Evolutionary conservation across 2,888 invertebrate species (phyloP).

Genomic region (Drosophila mimica): DNA sequence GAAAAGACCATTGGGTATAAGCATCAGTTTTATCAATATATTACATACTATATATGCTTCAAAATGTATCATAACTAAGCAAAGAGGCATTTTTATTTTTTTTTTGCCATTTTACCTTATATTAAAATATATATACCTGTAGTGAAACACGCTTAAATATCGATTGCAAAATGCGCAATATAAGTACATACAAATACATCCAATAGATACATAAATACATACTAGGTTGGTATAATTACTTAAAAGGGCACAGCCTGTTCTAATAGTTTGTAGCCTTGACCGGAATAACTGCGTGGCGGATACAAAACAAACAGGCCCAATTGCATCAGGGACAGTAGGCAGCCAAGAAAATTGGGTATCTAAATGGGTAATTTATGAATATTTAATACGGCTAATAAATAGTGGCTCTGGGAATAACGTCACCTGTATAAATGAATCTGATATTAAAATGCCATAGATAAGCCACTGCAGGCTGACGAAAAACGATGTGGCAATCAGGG

Average conservation of each 20-base stretch:
- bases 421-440: conserved; percentile 93
- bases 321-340: conserved; percentile 90
- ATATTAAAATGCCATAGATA: conserved; percentile 91
- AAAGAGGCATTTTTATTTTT: conserved; percentile 39
- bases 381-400: background rate
- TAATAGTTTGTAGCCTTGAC: conserved; percentile 83
- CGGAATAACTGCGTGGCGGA: conserved; percentile 86
- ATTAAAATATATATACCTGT: conserved; percentile 69
- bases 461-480: conserved; percentile 94
- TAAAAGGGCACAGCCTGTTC: conserved; percentile 80
- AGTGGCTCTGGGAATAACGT: conserved; percentile 21
- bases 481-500: conserved; percentile 93
- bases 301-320: conserved; percentile 89
- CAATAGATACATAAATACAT: background rate
- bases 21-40: conserved; percentile 35
- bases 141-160: conserved; percentile 50
- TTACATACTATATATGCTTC: conserved; percentile 43
- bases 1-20: background rate
- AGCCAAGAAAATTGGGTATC: conserved; percentile 93
- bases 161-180: conserved; percentile 54
- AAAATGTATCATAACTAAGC: conserved; percentile 61
- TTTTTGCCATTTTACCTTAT: conserved; percentile 28
- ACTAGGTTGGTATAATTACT: conserved; percentile 9
- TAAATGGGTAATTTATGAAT: conserved; percentile 79
- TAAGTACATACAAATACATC: conserved; percentile 56